Base-by-base conservation (phyloP, 2,113 vertebrate species). In the Hyla sarda region DNA sequence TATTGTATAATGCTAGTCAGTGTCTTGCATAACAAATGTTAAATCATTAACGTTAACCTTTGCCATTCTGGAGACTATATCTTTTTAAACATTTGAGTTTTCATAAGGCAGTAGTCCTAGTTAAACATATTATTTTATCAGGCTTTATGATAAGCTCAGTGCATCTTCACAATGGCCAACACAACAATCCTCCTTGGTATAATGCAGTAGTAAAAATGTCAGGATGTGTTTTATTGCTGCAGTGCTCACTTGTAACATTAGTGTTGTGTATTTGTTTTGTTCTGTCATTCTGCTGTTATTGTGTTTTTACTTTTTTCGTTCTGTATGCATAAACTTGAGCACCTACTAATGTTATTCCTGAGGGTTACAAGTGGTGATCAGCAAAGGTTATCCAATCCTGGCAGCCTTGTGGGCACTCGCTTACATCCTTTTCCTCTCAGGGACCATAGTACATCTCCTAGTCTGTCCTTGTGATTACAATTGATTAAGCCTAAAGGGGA, bases 401-500 rank as follows among this genome's bases (percentile, higher is more conserved):
- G 50, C 25, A 0, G 82, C 77, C 1, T 87, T 87, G 86, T 82
- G 88, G 90, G 88, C 84, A 90, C 90, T 87, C 90, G 88, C 88
- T 90, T 89, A 90, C 90, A 91, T 93, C 90, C 90, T 92, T 90
- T 92, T 52, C 89, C 82, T 87, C 89, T 73, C n/a, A n/a, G 47
- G 67, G 69, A 84, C 89, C 90, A 89, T 17, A 0, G 1, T 69
- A 86, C 87, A 19, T 88, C 89, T 89, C 88, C 93, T 88, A 89
- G 90, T 90, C 88, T 89, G 88, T 92, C 91, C 90, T 91, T 90
- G 91, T 90, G 91, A 92, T 93, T 94, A 92, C 91, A 94, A 93
- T 95, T 93, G 91, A 95, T 95, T 94, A 95, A 92, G 89, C 77
- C 88, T 92, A 91, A 94, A 90, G 93, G 93, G 91, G 88, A 90